These are phyloP conservation scores for Helicoverpa armigera DNA, from an alignment of 1,140 invertebrate genomes.

Conservation along the genomic window DNA sequence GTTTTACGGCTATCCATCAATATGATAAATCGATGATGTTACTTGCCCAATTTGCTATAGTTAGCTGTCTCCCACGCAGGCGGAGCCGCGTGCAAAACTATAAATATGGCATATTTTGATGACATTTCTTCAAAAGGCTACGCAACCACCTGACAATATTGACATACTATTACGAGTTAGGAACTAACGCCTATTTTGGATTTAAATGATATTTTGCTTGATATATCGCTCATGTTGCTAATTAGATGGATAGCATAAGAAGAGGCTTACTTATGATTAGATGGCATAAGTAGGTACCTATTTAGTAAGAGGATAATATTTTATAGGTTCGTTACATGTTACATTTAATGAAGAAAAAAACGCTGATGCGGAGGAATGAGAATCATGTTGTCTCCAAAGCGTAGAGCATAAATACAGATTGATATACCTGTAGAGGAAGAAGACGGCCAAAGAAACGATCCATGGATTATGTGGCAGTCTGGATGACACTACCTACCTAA, in stretches of 20 bases:
- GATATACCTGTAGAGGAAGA: too few relatives aligned
- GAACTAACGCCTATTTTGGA: conserved; percentile 11
- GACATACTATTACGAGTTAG: conserved; percentile 16
- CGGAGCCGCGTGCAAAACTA: conserved; percentile 47
- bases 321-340: too few relatives aligned
- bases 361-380: too few relatives aligned
- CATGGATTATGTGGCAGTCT: too few relatives aligned
- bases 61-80: conserved; percentile 19
- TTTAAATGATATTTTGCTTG: not conserved
- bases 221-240: not conserved
- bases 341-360: too few relatives aligned
- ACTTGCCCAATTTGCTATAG: conserved; percentile 9
- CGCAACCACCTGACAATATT: conserved; percentile 39
- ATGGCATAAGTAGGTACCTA: too few relatives aligned
- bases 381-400: too few relatives aligned
- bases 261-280: too few relatives aligned
- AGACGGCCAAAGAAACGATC: too few relatives aligned
- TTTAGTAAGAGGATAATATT: not conserved
- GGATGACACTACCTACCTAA: too few relatives aligned
- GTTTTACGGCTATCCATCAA: conserved; percentile 19
- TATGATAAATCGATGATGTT: conserved; percentile 16
- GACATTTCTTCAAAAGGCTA: conserved; percentile 16
- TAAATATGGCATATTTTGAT: conserved; percentile 43
- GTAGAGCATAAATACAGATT: too few relatives aligned
- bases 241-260: too few relatives aligned